Conservation (phyloP, 2,888 invertebrate species). For the Tubulanus polymorphus region DNA sequence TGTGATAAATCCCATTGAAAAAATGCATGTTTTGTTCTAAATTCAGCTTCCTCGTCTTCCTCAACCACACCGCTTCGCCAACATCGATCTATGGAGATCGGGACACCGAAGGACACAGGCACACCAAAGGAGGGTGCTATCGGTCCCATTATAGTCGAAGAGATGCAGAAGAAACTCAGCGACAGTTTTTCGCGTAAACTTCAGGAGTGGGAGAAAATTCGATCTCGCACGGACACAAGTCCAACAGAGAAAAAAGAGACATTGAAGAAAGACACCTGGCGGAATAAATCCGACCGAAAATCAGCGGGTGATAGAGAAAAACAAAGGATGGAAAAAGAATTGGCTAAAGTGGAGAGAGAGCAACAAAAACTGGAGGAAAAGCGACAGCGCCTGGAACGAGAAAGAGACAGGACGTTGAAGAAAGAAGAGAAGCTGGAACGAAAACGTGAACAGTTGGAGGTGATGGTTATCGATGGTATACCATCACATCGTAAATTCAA, state of each 20-base stretch:
- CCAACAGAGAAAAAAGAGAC: slow-evolving; percentile 25
- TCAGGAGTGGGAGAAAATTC: slow-evolving; percentile 71
- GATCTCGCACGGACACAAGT: slow-evolving; percentile 17
- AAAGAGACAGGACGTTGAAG: slow-evolving; percentile 64
- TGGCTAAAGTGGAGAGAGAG: slow-evolving; percentile 34
- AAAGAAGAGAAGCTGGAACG: slow-evolving; percentile 64
- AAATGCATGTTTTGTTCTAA: too few species aligned
- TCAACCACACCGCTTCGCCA: too few species aligned
- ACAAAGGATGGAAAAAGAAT: slow-evolving; percentile 25
- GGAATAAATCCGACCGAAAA: too few species aligned
- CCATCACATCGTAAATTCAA: slow-evolving; percentile 58
- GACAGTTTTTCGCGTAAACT: slow-evolving; percentile 81
- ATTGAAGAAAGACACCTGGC: slow-evolving; percentile 28
- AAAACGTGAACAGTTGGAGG: slow-evolving; percentile 60
- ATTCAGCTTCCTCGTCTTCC: too few species aligned
- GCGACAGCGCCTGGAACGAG: slow-evolving; percentile 61
- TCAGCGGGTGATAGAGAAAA: background rate
- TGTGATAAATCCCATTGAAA: too few species aligned
- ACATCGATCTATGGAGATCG: too few species aligned
- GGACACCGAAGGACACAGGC: too few species aligned
- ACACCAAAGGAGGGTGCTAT: background rate
- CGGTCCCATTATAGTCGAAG: slow-evolving; percentile 48
- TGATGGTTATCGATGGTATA: slow-evolving; percentile 24
- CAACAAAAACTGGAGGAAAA: slow-evolving; percentile 58
- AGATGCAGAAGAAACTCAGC: slow-evolving; percentile 62